Base-by-base conservation (phyloP, 2,888 invertebrate species). In the Oscheius onirici region DNA sequence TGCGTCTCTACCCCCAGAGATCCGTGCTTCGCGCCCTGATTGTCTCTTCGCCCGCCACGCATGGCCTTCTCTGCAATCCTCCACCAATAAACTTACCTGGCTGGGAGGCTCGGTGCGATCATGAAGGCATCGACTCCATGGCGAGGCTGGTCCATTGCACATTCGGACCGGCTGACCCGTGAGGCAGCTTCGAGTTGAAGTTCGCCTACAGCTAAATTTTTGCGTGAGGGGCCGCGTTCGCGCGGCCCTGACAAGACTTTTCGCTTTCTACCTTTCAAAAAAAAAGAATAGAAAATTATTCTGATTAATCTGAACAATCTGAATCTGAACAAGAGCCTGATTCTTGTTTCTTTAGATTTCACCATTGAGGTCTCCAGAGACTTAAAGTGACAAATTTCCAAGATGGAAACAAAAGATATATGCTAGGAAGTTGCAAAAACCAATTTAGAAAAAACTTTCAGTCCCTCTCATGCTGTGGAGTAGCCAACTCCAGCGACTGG, bases 81-180 rank as follows among this genome's bases (percentile, higher is more conserved):
- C 28, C 20, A 20, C 43, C 24, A 11, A 40, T 76, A 79, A 80
- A 89, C 92, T 92, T 92, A 92, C 92, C 92, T 92, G 91, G 91
- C 92, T 91, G 90, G 92, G 92, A 91, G 91, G 90, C 89, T 89
- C 63, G 91, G 91, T 91, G 90, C 91, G 92, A 92, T 92, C 92
- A 91, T 79, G 76, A 91, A 92, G 92, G 91, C 90, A 91, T 91
- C 91, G 91, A 90, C 91, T 90, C 91, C 92, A 91, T 91, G 91
- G 90, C 87, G 92, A 92, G 92, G 91, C 91, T 90, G 88, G 89
- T 88, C 90, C 92, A 92, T 92, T 92, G 92, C 92, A 92, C 92
- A 90, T 87, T 90, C 11, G 82, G 90, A 90, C 89, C 90, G 91
- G 92, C 91, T 92, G 92, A 92, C 91, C 90, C 91, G 90, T 91